A percentile compares a stretch with the other conserved stretches of the same genome.
phyloP scores from a whole-genome alignment of 2,888 invertebrate species.

The Miltochrista miniata region DNA sequence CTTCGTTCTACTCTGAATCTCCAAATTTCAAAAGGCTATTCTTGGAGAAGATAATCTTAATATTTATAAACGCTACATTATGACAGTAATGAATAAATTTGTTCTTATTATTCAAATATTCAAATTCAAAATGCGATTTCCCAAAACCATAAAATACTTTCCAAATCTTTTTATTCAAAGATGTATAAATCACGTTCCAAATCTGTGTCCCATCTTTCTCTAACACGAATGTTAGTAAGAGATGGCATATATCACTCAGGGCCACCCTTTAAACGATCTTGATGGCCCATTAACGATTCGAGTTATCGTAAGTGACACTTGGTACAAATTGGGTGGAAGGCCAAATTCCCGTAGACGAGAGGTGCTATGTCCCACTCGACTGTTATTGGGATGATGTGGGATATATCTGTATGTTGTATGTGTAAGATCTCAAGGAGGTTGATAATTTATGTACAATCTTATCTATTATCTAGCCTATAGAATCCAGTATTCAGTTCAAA shows the following conservation, averaged over 20 bases:
- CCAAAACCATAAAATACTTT: neutral
- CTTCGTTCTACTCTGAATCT: too few species aligned
- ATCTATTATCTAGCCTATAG: too few species aligned
- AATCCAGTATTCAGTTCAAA: too few species aligned
- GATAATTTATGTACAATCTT: neutral
- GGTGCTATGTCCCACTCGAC: slow-evolving; percentile 20
- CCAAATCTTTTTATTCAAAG: slow-evolving; percentile 9
- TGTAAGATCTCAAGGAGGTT: too few species aligned
- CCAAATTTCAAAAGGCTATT: too few species aligned
- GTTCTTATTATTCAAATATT: neutral
- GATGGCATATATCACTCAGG: slow-evolving; percentile 26
- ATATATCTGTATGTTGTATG: neutral
- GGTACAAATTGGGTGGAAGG: slow-evolving; percentile 50
- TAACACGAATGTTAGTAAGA: slow-evolving; percentile 16
- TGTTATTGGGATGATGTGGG: slow-evolving; percentile 13
- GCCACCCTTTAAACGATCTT: slow-evolving; percentile 45
- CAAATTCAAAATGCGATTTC: neutral
- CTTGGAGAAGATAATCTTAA: neutral
- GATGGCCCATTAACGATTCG: slow-evolving; percentile 55
- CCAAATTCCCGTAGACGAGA: slow-evolving; percentile 14
- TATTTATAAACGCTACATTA: too few species aligned
- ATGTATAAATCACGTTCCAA: slow-evolving; percentile 16
- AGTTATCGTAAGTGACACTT: slow-evolving; percentile 59
- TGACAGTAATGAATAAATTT: too few species aligned
- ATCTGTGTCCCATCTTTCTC: slow-evolving; percentile 5